Evolutionary conservation across 2,888 invertebrate genomes (phyloP).

Genomic region (Callosobruchus maculatus): DNA sequence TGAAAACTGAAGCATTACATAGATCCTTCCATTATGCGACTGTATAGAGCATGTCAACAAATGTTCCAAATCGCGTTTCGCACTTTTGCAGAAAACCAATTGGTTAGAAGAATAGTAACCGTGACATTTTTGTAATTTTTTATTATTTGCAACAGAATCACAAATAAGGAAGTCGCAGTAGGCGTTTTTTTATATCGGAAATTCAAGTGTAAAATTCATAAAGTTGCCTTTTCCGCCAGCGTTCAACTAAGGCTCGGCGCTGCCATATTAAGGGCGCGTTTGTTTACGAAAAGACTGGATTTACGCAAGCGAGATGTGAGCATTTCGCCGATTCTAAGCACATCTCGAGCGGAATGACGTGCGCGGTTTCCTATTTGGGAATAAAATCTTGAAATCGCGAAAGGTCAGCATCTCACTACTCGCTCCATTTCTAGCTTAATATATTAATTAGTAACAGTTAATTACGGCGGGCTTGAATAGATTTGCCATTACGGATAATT

Average conservation of each 20-base stretch:
- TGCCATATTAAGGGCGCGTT: not conserved
- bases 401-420: constrained; percentile 25
- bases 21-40: too few species aligned
- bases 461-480: constrained; percentile 18
- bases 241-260: not conserved
- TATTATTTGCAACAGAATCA: too few species aligned
- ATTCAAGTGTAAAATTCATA: too few species aligned
- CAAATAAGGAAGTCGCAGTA: too few species aligned
- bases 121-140: too few species aligned
- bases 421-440: constrained; percentile 24
- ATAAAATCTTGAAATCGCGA: constrained; percentile 4
- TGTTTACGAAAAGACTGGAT: not conserved
- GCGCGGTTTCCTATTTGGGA: constrained; percentile 1
- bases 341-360: not conserved
- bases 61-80: too few species aligned
- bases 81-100: too few species aligned
- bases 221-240: not conserved
- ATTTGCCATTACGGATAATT: constrained; percentile 18
- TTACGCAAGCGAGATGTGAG: not conserved
- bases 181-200: too few species aligned
- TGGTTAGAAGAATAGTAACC: too few species aligned
- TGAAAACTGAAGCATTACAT: too few species aligned
- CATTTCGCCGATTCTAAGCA: not conserved
- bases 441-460: constrained; percentile 26
- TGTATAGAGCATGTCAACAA: too few species aligned